Evolutionary conservation across 2,888 invertebrate species (phyloP), one percentile per base, ranked within the genome.

Genomic region (Coecobrya sp.): DNA sequence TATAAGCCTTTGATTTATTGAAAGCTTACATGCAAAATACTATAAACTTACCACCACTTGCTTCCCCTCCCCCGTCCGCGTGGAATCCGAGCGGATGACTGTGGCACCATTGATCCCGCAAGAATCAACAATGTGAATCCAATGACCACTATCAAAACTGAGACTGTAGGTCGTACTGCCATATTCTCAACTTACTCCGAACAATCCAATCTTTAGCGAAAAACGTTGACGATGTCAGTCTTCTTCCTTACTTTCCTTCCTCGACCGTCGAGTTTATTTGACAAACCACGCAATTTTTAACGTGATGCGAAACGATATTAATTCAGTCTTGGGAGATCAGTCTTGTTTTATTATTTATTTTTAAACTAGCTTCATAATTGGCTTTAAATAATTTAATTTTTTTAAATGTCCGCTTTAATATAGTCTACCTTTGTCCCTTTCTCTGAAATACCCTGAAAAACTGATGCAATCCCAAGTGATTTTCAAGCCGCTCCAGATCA

Each of bases 1-100:
- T n/a, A n/a, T n/a, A n/a, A n/a, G n/a, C n/a, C n/a, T n/a, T n/a
- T n/a, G n/a, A n/a, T n/a, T n/a, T n/a, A n/a, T n/a, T n/a, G n/a
- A n/a, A n/a, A n/a, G n/a, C n/a, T n/a, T n/a, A n/a, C n/a, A n/a
- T n/a, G n/a, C n/a, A n/a, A n/a, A n/a, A n/a, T n/a, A n/a, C n/a
- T n/a, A n/a, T n/a, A n/a, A n/a, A n/a, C n/a, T 97, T 96, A 98
- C 98, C 98, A 98, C 98, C 98, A 98, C 97, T 98, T 98, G 95
- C 98, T 98, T 96, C 98, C 98, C 95, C 98, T 97, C 95, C 98
- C 98, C 95, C 98, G 96, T 95, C 97, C 97, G 95, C 97, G 87
- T 8, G 95, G 94, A 81, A 94, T 94, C 19, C 95, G 89, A 79
- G 95, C 95, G 30, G 94, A 94, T 22, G 95, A 95, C 86, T 94